Evolutionary conservation across 2,113 vertebrate genomes (phyloP), one percentile per base, ranked within the genome.

Genomic region (Nicator chloris): DNA sequence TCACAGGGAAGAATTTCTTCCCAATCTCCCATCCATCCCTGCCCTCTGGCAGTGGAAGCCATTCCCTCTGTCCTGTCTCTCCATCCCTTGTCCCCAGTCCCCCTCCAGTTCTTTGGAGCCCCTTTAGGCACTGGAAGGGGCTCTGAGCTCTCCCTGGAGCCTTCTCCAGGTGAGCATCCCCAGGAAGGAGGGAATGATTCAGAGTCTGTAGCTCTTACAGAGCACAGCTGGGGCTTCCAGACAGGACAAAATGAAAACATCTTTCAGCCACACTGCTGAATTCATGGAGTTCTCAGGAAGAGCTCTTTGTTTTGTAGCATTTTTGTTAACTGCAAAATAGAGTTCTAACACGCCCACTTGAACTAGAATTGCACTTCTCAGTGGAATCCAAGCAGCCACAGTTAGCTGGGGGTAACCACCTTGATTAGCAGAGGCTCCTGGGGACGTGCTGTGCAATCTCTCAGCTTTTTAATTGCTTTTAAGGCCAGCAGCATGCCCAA

Each of bases 391-490:
- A 31, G 2, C 14, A 7, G 26, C 21, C 37, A 2, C 59, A 30
- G 13, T 20, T 2, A 42, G 50, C 51, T 83, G 77, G 31, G 73
- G 60, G 60, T 7, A 13, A 18, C 39, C 63, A 7, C 69, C 72
- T 15, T 2, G 30, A 7, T 63, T 1, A 57, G 59, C 2, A 57
- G 40, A 80, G 71, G 11, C 39, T 26, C 42, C 5, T 0, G 2
- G 61, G 83, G 66, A 21, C 0, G 0, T 9, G 61, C 60, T 20
- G 30, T 16, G 61, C 0, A 4, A 2, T 2, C 53, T 7, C 39
- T 27, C 82, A 57, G 63, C 30, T 77, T 47, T 53, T 49, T 30
- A 57, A 83, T 40, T 83, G 69, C 60, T 60, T 75, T 68, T 12
- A 15, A 40, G 78, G 53, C 19, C 3, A 82, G 91, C 51, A 64